Conservation (phyloP, 2,113 vertebrate species). For the Phalacrocorax pelagicus region DNA sequence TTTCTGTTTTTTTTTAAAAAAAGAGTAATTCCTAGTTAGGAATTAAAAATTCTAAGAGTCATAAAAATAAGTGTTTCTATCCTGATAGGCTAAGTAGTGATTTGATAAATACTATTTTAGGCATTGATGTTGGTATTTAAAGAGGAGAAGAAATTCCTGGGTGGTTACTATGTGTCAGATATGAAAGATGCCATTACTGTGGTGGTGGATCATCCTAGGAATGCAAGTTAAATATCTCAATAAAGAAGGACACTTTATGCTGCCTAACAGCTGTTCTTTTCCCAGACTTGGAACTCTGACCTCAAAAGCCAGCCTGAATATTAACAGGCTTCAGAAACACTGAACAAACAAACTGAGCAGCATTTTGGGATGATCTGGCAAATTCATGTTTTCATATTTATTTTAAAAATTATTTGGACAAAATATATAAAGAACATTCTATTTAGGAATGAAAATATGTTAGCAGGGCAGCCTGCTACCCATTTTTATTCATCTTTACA, state of each 20-base stretch:
- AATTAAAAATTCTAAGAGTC: background rate
- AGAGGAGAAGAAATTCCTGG: constrained; percentile 1
- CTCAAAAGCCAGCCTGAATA: constrained; percentile 19
- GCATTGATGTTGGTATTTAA: background rate
- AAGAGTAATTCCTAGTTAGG: background rate
- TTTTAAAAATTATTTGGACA: background rate
- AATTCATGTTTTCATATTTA: background rate
- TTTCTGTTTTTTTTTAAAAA: background rate
- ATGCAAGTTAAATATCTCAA: background rate
- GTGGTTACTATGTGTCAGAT: background rate
- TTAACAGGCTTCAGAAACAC: constrained; percentile 9
- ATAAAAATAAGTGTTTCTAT: background rate
- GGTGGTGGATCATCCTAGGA: background rate
- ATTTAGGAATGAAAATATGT: background rate
- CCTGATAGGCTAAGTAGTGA: background rate
- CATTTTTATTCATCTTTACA: background rate
- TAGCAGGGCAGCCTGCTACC: background rate
- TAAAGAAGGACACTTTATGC: constrained; percentile 2
- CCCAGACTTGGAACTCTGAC: constrained; percentile 4
- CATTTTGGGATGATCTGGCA: background rate
- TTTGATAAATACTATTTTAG: background rate
- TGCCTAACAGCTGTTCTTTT: constrained; percentile 12
- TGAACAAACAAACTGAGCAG: background rate
- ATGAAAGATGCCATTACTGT: background rate
- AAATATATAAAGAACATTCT: background rate